Base-by-base conservation (phyloP, 2,797 vertebrate genomes). In the Salmo trutta region DNA sequence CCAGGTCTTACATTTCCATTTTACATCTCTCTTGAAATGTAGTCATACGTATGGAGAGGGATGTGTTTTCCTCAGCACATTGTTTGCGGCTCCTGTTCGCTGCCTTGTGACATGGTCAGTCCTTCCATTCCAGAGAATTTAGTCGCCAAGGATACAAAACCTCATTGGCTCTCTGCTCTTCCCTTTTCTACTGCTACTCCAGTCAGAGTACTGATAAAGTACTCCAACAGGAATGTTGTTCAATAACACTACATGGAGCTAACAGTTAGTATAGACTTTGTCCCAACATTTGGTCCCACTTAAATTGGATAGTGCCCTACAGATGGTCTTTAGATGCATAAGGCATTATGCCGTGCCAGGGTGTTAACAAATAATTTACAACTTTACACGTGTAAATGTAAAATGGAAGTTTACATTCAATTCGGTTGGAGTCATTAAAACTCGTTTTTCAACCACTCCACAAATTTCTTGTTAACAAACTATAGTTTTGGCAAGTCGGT, bases 1-100 rank as follows among this genome's bases (percentile, higher is more conserved):
- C 52, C 84, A 84, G 74, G 82, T 83, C 78, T 84, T 82, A 75
- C 62, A 54, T 75, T 76, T 82, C 71, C 75, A 68, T 4, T 14
- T 41, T 12, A 72, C 21, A 3, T 24, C 51, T 79, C 71, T 75
- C 1, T 12, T 67, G 33, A 85, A 78, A 77, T 69, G n/a, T 64
- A 79, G 51, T 47, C 8, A 0, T 12, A 47, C 41, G 47, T 83
- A 83, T 62, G 73, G 53, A 5, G 19, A 64, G 56, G 51, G 24
- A 33, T 21, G 29, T 2, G n/a, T 15, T 76, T 84, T 82, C 74
- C 47, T 72, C 36, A 62, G 64, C 27, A 2, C 69, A 36, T 81
- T 80, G 76, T 88, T 85, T 83, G 80, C 83, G 75, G 70, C 82
- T 85, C 71, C 77, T 76, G 81, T 36, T 86, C 17, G 47, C 31